phyloP scores from a whole-genome alignment of 2,113 vertebrate species.

The Callorhinus ursinus region DNA sequence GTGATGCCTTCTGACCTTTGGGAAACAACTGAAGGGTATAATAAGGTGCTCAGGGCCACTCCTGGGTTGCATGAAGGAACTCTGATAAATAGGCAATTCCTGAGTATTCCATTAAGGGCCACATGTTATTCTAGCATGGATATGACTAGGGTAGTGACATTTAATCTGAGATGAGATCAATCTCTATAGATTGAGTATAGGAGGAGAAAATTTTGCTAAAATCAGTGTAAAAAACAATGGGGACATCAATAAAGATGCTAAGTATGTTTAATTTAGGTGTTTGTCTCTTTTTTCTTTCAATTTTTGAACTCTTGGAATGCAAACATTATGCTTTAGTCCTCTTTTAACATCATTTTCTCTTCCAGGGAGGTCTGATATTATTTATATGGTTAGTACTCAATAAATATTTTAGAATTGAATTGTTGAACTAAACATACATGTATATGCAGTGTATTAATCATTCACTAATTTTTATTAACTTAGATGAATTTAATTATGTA shows the following conservation, averaged over 20 bases:
- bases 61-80: not conserved
- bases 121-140: not conserved
- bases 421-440: not conserved
- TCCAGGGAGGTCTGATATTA: not conserved
- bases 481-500: not conserved
- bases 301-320: not conserved
- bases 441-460: not conserved
- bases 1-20: not conserved
- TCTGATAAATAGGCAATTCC: not conserved
- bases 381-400: not conserved
- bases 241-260: not conserved
- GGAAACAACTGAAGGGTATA: not conserved
- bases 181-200: not conserved
- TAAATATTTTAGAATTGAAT: not conserved
- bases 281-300: not conserved
- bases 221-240: not conserved
- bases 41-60: not conserved
- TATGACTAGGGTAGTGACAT: not conserved
- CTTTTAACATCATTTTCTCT: not conserved
- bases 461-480: not conserved
- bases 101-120: not conserved
- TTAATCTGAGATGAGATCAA: not conserved
- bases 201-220: not conserved
- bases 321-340: not conserved
- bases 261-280: not conserved